Percentiles rank a stretch among this genome's conserved stretches.
phyloP scores from a whole-genome alignment of 1,140 invertebrate species.

The Nasonia longicornis region DNA sequence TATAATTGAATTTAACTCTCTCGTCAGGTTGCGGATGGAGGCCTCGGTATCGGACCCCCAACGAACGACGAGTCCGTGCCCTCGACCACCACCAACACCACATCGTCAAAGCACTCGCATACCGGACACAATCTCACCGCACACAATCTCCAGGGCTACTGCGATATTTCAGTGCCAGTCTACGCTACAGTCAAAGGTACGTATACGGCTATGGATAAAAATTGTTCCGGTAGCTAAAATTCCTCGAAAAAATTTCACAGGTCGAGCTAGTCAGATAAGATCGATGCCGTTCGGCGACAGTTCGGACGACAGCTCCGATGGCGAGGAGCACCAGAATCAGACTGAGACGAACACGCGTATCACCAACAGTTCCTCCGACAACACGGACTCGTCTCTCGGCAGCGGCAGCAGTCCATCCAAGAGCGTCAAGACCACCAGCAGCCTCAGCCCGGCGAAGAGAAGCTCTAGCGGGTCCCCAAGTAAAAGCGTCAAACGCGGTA shows the following conservation, averaged over 20 bases:
- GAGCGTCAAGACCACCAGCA: conserved; percentile 86
- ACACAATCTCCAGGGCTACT: conserved; percentile 72
- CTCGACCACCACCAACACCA: conserved; percentile 64
- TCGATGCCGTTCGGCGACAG: conserved; percentile 96
- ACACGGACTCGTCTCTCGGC: conserved; percentile 70
- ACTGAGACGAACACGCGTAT: conserved; percentile 69
- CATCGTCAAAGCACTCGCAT: conserved; percentile 67
- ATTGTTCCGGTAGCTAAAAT: no score
- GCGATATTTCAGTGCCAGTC: conserved; percentile 91
- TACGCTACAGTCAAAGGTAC: conserved; percentile 95
- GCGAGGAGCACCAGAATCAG: conserved; percentile 77
- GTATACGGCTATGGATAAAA: not conserved
- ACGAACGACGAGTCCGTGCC: conserved; percentile 64
- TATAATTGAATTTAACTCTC: conserved; percentile 1
- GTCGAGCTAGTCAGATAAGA: conserved; percentile 91
- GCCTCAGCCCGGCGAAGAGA: conserved; percentile 84
- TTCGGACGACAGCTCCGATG: conserved; percentile 94
- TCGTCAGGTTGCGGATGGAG: conserved; percentile 83
- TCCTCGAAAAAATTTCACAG: conserved; percentile 62
- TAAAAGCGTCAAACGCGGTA: conserved; percentile 74
- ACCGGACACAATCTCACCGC: conserved; percentile 65
- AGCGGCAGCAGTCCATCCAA: conserved; percentile 84
- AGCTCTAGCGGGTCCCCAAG: conserved; percentile 87
- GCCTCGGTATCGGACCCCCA: conserved; percentile 71
- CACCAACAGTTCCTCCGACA: conserved; percentile 69